phyloP scores from a whole-genome alignment of 2,113 vertebrate species.

The Alligator mississippiensis region DNA sequence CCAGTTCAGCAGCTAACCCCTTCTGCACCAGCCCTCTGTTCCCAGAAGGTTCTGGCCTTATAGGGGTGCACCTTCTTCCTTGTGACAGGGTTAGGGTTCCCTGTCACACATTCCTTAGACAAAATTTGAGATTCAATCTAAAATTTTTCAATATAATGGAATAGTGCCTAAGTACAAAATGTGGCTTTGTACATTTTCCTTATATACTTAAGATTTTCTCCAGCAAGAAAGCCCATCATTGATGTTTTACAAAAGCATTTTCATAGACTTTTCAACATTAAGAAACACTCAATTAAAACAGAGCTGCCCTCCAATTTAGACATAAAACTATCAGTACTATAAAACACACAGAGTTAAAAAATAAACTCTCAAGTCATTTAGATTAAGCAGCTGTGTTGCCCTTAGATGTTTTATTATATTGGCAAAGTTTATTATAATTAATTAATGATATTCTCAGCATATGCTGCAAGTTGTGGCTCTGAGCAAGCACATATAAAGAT shows the following conservation, averaged over 20 bases:
- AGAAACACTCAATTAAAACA: not conserved
- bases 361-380: fast-evolving
- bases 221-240: not conserved
- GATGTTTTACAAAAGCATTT: slow-evolving; percentile 42
- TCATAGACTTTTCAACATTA: slow-evolving; percentile 30
- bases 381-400: not conserved
- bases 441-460: slow-evolving; percentile 36
- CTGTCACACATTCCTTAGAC: not conserved
- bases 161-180: not conserved
- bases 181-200: not conserved
- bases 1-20: no score
- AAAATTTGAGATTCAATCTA: slow-evolving; percentile 66
- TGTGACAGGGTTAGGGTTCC: no score
- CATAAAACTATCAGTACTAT: not conserved
- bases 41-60: no score
- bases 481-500: not conserved
- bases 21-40: no score
- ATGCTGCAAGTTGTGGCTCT: not conserved
- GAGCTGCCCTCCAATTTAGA: not conserved
- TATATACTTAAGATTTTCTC: slow-evolving; percentile 33
- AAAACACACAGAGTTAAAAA: not conserved
- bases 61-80: no score
- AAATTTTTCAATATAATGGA: slow-evolving; percentile 19
- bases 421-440: not conserved
- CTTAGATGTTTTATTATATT: slow-evolving; percentile 2